phyloP scores from a whole-genome alignment of 2,113 vertebrate species.

The Aplodontia rufa region DNA sequence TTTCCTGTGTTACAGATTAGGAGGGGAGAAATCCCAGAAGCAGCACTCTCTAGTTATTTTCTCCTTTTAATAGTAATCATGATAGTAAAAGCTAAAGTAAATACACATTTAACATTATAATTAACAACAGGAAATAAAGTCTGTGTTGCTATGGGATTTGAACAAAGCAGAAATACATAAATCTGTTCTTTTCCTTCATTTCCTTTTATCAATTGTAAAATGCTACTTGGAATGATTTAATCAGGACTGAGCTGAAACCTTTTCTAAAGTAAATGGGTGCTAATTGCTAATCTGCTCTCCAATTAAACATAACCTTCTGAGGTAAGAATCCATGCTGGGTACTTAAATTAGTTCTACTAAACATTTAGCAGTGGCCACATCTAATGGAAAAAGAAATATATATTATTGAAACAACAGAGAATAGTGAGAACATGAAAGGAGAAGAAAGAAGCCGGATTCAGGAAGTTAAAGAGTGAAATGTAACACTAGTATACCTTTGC shows the following conservation, averaged over 20 bases:
- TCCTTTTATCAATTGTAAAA: background rate
- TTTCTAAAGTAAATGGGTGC: constrained; percentile 9
- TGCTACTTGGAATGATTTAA: constrained; percentile 22
- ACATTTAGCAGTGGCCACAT: background rate
- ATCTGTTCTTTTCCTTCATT: background rate
- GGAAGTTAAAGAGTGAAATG: background rate
- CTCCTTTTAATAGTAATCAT: background rate
- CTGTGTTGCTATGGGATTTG: background rate
- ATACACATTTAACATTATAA: background rate
- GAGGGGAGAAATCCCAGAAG: background rate
- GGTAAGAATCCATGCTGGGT: constrained; percentile 31
- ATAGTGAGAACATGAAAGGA: background rate
- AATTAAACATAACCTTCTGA: constrained; percentile 46
- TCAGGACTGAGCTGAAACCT: background rate
- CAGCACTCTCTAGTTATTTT: background rate
- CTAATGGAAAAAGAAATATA: background rate
- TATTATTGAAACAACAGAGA: background rate
- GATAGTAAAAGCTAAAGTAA: background rate
- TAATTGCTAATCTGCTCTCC: constrained; percentile 19
- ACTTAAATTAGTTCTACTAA: constrained; percentile 9
- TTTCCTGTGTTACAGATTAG: background rate
- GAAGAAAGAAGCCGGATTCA: background rate
- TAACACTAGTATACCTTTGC: background rate
- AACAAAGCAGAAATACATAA: background rate
- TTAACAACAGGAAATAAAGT: background rate